Percentiles rank a stretch among this genome's conserved stretches.
phyloP scores from a whole-genome alignment of 92 coral and sea anemone genomes.

The Diadumene lineata region DNA sequence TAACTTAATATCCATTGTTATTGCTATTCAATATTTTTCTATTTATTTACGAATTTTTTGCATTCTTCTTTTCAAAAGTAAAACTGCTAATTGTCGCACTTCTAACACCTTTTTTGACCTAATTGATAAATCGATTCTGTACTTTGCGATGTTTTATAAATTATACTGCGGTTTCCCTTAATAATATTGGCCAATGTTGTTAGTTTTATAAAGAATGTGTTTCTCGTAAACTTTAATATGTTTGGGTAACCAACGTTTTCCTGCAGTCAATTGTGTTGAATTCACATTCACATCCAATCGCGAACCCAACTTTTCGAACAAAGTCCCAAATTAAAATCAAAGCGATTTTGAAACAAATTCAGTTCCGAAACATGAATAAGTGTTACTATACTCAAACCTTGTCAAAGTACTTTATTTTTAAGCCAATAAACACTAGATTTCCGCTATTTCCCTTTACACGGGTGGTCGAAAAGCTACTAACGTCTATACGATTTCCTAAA shows the following conservation, averaged over 20 bases:
- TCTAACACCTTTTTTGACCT: constrained; percentile 15
- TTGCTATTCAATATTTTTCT: neutral
- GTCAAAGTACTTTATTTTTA: constrained; percentile 6
- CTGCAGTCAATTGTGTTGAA: neutral
- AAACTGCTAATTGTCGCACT: constrained; percentile 36
- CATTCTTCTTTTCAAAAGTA: constrained; percentile 14
- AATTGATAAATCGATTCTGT: constrained; percentile 3
- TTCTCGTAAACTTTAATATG: neutral
- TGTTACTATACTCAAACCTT: neutral
- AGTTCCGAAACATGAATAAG: neutral
- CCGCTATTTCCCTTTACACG: constrained; percentile 30
- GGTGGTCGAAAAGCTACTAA: constrained; percentile 23
- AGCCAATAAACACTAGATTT: constrained; percentile 30
- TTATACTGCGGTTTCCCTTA: constrained; percentile 24
- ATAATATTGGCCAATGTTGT: constrained; percentile 16
- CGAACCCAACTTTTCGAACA: too few species aligned
- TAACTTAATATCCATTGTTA: constrained; percentile 3
- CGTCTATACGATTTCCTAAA: neutral
- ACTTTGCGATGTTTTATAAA: neutral
- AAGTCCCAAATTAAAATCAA: too few species aligned
- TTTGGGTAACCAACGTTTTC: constrained; percentile 1
- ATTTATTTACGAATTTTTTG: constrained; percentile 20
- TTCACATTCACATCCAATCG: too few species aligned
- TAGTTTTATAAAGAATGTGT: constrained; percentile 6
- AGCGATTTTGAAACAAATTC: neutral